Conservation (phyloP, 2,797 vertebrate genomes). For the Neomorphus geoffroyi region DNA sequence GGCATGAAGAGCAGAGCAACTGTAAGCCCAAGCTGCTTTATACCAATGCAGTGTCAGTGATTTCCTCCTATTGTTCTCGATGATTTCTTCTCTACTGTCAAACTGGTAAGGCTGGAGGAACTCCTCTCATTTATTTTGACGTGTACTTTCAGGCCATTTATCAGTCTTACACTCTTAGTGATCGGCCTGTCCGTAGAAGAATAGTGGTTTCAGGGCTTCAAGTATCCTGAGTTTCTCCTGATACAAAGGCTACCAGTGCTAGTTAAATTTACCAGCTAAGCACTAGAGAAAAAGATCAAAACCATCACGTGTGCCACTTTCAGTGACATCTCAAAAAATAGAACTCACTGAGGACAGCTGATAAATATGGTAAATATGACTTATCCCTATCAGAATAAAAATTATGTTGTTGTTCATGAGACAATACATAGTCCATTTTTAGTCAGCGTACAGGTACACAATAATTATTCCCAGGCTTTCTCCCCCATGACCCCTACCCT, state of each 20-base stretch:
- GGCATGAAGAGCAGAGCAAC: not conserved
- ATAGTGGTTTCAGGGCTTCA: not conserved
- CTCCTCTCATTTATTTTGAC: not conserved
- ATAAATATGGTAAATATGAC: not conserved
- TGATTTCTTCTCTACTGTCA: not conserved
- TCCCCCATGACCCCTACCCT: not conserved
- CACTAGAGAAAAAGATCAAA: not conserved
- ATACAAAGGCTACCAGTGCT: rapidly evolving
- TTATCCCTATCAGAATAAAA: not conserved
- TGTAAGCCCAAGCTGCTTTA: not conserved
- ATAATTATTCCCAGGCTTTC: not conserved
- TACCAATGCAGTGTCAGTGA: not conserved
- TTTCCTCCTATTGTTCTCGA: not conserved
- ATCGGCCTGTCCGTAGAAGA: not conserved
- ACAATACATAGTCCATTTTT: not conserved
- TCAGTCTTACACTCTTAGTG: not conserved
- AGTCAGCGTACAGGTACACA: not conserved
- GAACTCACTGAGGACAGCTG: not conserved
- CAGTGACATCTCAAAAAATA: not conserved
- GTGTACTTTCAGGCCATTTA: not conserved
- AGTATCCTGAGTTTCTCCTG: not conserved
- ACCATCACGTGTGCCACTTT: not conserved
- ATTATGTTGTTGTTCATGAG: not conserved
- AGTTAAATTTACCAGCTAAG: not conserved
- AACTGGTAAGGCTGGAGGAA: not conserved